These are phyloP conservation scores for Drosophila persimilis DNA, from an alignment of 1,140 invertebrate genomes.

Conservation along the genomic window DNA sequence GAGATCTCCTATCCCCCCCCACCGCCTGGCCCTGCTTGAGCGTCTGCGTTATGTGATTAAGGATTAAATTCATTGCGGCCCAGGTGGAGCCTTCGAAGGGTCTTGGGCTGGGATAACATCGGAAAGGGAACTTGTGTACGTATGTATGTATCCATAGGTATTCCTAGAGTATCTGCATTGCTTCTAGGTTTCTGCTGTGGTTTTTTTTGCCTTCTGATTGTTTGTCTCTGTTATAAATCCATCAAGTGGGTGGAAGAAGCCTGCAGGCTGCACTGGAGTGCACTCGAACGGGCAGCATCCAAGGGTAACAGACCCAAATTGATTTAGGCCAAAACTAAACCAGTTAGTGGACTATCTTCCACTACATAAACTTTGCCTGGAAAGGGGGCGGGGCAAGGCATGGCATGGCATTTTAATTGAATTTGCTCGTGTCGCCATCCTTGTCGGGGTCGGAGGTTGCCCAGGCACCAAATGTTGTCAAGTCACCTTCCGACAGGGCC, in stretches of 20 bases:
- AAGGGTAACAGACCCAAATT: slow-evolving; percentile 8
- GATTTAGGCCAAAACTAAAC: slow-evolving; percentile 56
- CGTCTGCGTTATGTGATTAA: slow-evolving; percentile 75
- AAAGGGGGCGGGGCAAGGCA: slow-evolving; percentile 32
- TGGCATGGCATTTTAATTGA: slow-evolving; percentile 72
- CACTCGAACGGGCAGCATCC: neutral
- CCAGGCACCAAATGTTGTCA: slow-evolving; percentile 53
- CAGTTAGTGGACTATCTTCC: slow-evolving; percentile 9
- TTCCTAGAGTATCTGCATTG: too few relatives aligned
- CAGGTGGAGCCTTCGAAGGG: neutral
- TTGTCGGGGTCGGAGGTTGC: neutral
- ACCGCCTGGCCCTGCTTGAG: slow-evolving; percentile 29
- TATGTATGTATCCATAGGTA: too few relatives aligned
- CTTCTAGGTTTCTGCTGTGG: too few relatives aligned
- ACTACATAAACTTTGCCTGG: neutral
- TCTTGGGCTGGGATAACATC: too few relatives aligned
- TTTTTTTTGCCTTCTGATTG: too few relatives aligned
- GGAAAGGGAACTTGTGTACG: too few relatives aligned
- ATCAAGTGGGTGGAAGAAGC: too few relatives aligned
- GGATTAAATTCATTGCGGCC: slow-evolving; percentile 59
- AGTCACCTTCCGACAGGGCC: slow-evolving; percentile 65
- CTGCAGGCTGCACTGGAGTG: too few relatives aligned
- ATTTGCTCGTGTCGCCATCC: slow-evolving; percentile 67
- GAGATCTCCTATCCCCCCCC: slow-evolving; percentile 22
- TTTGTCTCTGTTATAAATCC: too few relatives aligned